These are phyloP conservation scores for Chelonus formosanus DNA, from an alignment of 2,888 invertebrate genomes.

Conservation along the genomic window DNA sequence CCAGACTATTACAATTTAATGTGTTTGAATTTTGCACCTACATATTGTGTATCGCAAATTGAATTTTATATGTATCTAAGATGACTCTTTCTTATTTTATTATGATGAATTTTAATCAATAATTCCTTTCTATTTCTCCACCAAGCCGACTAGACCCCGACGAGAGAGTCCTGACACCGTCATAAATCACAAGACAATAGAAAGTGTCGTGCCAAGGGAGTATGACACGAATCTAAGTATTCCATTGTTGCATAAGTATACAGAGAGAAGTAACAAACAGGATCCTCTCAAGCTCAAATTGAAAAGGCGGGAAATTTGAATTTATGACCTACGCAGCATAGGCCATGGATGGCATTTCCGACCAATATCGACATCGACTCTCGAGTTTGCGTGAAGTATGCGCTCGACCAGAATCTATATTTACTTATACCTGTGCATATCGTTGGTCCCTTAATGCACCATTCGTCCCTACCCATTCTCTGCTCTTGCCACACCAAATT, in stretches of 20 bases:
- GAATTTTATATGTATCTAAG: background rate
- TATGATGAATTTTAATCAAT: slow-evolving; percentile 38
- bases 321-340: slow-evolving; percentile 22
- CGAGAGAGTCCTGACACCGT: slow-evolving; percentile 21
- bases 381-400: slow-evolving; percentile 1
- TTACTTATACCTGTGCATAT: slow-evolving; percentile 21
- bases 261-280: slow-evolving; percentile 28
- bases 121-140: slow-evolving; percentile 27
- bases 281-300: slow-evolving; percentile 16
- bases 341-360: slow-evolving; percentile 3
- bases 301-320: slow-evolving; percentile 33
- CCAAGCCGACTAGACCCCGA: slow-evolving; percentile 1
- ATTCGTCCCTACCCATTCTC: background rate
- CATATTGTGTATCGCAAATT: background rate
- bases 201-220: slow-evolving; percentile 42
- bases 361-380: slow-evolving; percentile 9
- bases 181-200: slow-evolving; percentile 62
- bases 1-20: too few species aligned
- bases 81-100: background rate
- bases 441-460: slow-evolving; percentile 22
- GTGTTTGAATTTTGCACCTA: background rate
- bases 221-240: slow-evolving; percentile 56
- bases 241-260: slow-evolving; percentile 35
- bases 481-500: slow-evolving; percentile 16
- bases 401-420: slow-evolving; percentile 14